Evolutionary conservation across 2,797 vertebrate species (phyloP).

Genomic region (Hylomyscus alleni): DNA sequence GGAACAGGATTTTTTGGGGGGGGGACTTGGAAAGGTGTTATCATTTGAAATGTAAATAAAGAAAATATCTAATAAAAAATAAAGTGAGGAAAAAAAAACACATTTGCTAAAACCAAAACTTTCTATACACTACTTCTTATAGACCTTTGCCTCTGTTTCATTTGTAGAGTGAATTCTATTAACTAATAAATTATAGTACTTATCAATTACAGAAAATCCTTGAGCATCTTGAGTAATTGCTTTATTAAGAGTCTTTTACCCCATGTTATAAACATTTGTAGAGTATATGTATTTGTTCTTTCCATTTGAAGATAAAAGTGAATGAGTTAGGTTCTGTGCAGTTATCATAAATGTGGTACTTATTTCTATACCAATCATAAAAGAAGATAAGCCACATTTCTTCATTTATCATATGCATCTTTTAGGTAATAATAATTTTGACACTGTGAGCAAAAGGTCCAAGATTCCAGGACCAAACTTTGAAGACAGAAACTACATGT

Average conservation of each 20-base stretch:
- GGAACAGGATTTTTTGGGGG: too few relatives aligned
- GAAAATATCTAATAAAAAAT: too few relatives aligned
- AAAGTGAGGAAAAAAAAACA: too few relatives aligned
- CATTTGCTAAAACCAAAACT: background rate
- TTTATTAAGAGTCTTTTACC: background rate
- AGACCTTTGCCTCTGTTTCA: background rate
- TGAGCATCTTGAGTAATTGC: background rate
- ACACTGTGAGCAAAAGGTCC: background rate
- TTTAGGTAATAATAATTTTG: background rate
- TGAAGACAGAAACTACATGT: background rate
- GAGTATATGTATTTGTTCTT: background rate
- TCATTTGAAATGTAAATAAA: too few relatives aligned
- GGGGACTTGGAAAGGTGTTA: too few relatives aligned
- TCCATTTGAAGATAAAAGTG: background rate
- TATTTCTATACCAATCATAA: background rate
- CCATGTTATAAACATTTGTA: too few relatives aligned
- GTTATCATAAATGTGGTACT: background rate
- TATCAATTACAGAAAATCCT: background rate
- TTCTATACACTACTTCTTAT: background rate
- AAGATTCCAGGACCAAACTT: background rate
- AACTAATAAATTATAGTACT: rapidly evolving
- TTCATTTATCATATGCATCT: background rate
- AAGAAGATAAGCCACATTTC: background rate
- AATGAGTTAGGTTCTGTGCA: background rate
- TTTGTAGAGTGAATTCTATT: background rate